Evolutionary conservation across 2,888 invertebrate species (phyloP), one percentile per base, ranked within the genome.

Genomic region (Tethea ocularis): DNA sequence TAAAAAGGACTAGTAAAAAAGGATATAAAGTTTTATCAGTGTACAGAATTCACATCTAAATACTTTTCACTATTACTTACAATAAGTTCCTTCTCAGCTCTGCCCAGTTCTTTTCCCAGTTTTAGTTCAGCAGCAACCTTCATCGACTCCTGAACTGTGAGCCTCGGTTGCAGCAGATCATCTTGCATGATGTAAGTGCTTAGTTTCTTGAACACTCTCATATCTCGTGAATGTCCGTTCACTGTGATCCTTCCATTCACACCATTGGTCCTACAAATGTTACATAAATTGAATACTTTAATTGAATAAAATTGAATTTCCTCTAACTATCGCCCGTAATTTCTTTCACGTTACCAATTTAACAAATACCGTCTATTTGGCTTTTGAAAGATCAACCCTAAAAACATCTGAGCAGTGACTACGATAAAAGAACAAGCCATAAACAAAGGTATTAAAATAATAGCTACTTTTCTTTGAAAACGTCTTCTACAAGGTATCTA

Each of bases 181-280:
- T 96, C 96, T 82, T 97, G 97, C 96, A 97, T 96, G 69, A 97
- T 97, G 91, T 97, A 97, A 57, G 96, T 95, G 36, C 96, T 95
- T 64, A 96, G 93, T 79, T 96, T 96, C 77, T 96, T 95, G 88
- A 96, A 97, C 13, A 94, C 86, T 51, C 94, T 90, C 91, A 96
- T 93, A 69, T 96, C 95, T 3, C 97, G 89, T 0, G 94, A 89
- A 62, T 94, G 94, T 0, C 95, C 96, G 77, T 97, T 96, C 8
- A 96, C 95, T 59, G 94, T 91, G 58, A 97, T 95, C 3, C 91
- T 90, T 0, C 97, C 97, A 56, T 91, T 93, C 0, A 96, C 95
- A 23, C 95, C 95, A 46, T 94, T 93, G 4, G 94, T 91, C 51
- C 95, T 95, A 82, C 0, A 67, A 68, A 58, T 29, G 3, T 5